Evolutionary conservation across 2,797 vertebrate genomes (phyloP).

Genomic region (Anisognathus igniventris): DNA sequence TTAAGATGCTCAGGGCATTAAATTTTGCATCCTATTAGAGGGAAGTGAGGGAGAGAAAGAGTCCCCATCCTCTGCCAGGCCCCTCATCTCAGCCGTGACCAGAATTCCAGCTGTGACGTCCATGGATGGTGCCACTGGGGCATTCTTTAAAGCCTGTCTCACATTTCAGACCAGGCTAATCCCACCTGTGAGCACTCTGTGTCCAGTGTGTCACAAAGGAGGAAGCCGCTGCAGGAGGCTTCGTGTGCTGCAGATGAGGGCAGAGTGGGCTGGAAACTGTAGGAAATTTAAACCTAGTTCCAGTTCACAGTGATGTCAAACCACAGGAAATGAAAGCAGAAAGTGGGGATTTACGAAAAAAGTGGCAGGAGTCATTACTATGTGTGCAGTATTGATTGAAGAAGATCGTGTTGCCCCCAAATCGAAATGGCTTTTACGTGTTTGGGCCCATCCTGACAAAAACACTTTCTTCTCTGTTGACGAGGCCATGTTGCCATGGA

Average conservation of each 20-base stretch:
- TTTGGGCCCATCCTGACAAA: constrained; percentile 74
- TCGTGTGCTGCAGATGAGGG: not conserved
- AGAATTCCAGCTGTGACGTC: not conserved
- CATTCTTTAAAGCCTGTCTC: not conserved
- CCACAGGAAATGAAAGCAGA: constrained; percentile 68
- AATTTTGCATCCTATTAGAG: not conserved
- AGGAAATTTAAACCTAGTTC: constrained; percentile 58
- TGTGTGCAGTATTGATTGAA: constrained; percentile 74
- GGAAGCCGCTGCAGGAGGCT: not conserved
- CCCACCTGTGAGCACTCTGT: not conserved
- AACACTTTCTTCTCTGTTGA: constrained; percentile 72
- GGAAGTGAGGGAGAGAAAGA: not conserved
- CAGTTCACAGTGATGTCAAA: constrained; percentile 67
- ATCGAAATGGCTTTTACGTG: constrained; percentile 75
- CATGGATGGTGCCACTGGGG: not conserved
- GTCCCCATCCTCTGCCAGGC: not conserved
- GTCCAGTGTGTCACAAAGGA: not conserved
- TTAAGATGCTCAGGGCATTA: not conserved
- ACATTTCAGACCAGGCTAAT: not conserved
- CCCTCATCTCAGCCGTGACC: not conserved
- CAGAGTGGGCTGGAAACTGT: constrained; percentile 7
- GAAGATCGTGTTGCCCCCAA: constrained; percentile 69
- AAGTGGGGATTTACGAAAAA: constrained; percentile 70
- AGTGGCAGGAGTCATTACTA: constrained; percentile 69
- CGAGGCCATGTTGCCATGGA: constrained; percentile 71